Base-by-base conservation (phyloP, 2,888 invertebrate genomes). In the Aporophyla nigra region DNA sequence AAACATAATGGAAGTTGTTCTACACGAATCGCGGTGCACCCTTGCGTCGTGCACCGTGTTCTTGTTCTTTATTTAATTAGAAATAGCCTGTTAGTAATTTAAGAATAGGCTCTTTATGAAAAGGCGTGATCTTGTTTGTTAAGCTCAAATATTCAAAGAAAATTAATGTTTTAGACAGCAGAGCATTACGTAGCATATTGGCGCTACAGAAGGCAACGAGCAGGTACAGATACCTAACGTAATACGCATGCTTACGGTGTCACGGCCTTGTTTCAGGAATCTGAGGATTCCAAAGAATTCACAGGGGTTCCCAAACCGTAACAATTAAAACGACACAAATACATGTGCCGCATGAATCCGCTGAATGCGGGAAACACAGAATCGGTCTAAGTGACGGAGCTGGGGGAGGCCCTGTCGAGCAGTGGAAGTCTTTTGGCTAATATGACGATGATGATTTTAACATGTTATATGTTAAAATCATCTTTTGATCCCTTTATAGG, bases 231-330 rank as follows among this genome's bases (percentile, higher is more conserved):
- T 51, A 14, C 24, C 56, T 24, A 33, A 21, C n/a, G 56, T 46
- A 51, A 46, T n/a, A 56, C 27, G 56, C 9, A 69, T 70, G 71
- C 53, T 70, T 78, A 79, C 19, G 53, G 40, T n/a, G 19, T 43
- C 54, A n/a, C 5, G 51, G 63, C 33, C 54, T 65, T 46, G 46
- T 43, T n/a, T 12, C 16, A 33, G 7, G 49, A 10, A 58, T 69
- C 10, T 43, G 21, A 40, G 43, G 27, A 46, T 53, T 46, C 24
- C 53, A 51, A 53, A 40, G 56, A 51, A 72, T 56, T 72, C 56
- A 56, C 53, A 78, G 33, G 43, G 51, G 54, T 27, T 58, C 54
- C 5, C 10, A 59, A 58, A 12, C 46, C 49, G 66, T 61, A 54
- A 33, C 24, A 56, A 63, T 77, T 51, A 46, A 58, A 21, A 21